phyloP scores from a whole-genome alignment of 1,140 invertebrate species.

The Euwallacea fornicatus region DNA sequence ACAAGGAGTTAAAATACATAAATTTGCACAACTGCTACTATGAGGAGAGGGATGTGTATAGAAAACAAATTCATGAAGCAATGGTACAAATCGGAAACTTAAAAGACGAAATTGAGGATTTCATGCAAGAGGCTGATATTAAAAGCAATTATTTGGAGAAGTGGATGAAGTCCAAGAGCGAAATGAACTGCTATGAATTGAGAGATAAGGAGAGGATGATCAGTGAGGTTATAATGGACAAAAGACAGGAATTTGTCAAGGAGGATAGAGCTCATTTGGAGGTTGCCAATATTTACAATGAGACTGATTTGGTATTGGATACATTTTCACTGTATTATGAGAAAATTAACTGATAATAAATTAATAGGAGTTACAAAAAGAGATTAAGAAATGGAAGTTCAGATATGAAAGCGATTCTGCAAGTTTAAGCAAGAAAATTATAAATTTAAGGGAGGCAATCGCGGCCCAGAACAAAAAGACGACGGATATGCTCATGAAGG shows the following conservation, averaged over 20 bases:
- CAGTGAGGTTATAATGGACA: conserved; percentile 28
- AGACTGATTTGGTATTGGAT: conserved; percentile 29
- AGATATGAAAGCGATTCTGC: conserved; percentile 46
- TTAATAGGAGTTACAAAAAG: conserved; percentile 42
- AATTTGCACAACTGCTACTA: conserved; percentile 20
- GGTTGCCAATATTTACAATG: conserved; percentile 31
- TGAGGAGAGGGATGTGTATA: conserved; percentile 21
- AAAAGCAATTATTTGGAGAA: conserved; percentile 40
- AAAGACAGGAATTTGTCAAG: conserved; percentile 31
- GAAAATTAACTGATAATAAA: conserved; percentile 25
- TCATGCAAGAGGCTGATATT: conserved; percentile 39
- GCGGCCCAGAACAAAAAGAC: conserved; percentile 32
- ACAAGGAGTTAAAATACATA: conserved; percentile 24
- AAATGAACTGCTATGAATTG: conserved; percentile 34
- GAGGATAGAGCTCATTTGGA: conserved; percentile 45
- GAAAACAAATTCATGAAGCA: conserved; percentile 23
- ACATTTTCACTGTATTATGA: conserved; percentile 8
- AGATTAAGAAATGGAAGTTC: conserved; percentile 44
- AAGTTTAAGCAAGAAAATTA: conserved; percentile 40
- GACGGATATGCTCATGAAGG: conserved; percentile 21
- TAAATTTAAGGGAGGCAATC: conserved; percentile 35
- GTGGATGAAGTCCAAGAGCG: conserved; percentile 42
- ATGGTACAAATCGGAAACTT: conserved; percentile 41
- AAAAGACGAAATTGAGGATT: conserved; percentile 48
- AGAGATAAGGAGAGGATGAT: conserved; percentile 31